Conservation (phyloP, 2,888 invertebrate species). For the Drosophila rubida region DNA sequence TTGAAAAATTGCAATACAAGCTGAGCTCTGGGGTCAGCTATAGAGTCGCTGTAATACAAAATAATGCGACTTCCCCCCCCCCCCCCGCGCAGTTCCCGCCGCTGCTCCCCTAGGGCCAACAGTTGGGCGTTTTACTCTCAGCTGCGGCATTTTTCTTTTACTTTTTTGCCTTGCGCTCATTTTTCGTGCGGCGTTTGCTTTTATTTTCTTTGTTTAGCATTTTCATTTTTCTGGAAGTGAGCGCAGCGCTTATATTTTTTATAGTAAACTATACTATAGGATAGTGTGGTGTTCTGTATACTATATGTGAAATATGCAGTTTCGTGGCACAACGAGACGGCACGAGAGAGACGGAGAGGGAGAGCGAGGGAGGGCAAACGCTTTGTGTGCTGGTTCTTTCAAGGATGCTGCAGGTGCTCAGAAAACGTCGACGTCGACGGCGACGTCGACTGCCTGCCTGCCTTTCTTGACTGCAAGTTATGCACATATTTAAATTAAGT, state of each 20-base stretch:
- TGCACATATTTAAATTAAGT: slow-evolving; percentile 71
- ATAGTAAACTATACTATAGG: slow-evolving; percentile 29
- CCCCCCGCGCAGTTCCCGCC: neutral
- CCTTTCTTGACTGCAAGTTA: slow-evolving; percentile 56
- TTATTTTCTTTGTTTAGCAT: slow-evolving; percentile 81
- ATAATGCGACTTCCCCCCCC: slow-evolving; percentile 60
- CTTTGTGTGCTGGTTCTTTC: slow-evolving; percentile 55
- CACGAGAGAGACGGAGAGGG: neutral
- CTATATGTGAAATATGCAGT: slow-evolving; percentile 53
- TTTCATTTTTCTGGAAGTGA: slow-evolving; percentile 68
- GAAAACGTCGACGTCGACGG: slow-evolving; percentile 29
- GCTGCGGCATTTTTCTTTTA: slow-evolving; percentile 71
- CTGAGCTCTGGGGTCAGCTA: slow-evolving; percentile 67
- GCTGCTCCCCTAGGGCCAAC: neutral
- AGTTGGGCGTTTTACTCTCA: slow-evolving; percentile 7
- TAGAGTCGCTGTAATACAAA: slow-evolving; percentile 73
- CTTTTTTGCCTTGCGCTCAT: slow-evolving; percentile 60
- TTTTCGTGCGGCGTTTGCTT: slow-evolving; percentile 62
- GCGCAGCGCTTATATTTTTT: slow-evolving; percentile 49
- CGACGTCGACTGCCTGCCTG: slow-evolving; percentile 32
- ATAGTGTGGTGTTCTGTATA: slow-evolving; percentile 26
- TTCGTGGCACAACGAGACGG: slow-evolving; percentile 18
- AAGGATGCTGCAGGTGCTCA: slow-evolving; percentile 72
- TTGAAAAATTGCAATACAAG: slow-evolving; percentile 82
- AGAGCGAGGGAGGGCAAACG: slow-evolving; percentile 21